phyloP scores from a whole-genome alignment of 2,113 vertebrate genomes.

The Oncorhynchus kisutch region DNA sequence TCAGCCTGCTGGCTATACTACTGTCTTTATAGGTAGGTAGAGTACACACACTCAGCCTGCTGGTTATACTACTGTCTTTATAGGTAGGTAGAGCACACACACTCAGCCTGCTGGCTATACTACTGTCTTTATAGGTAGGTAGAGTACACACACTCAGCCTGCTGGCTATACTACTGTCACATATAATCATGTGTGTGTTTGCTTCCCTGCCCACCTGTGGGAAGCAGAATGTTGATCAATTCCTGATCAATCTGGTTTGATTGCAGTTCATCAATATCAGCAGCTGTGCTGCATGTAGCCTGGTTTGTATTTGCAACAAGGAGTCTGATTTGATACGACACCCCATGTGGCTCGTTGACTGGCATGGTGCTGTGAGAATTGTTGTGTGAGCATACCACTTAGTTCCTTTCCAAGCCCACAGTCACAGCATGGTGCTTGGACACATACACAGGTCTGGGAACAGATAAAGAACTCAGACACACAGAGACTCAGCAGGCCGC shows the following conservation, averaged over 20 bases:
- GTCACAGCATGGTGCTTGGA: conserved; percentile 39
- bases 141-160: too few species aligned
- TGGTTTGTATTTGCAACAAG: background rate
- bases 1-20: too few species aligned
- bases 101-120: too few species aligned
- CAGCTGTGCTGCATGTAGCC: background rate
- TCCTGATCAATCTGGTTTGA: background rate
- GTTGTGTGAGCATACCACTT: background rate
- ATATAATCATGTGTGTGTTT: too few species aligned
- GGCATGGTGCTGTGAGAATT: background rate
- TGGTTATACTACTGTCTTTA: too few species aligned
- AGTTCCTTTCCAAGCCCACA: conserved; percentile 10
- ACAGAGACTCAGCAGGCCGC: conserved; percentile 15
- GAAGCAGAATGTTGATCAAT: background rate
- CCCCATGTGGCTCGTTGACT: background rate
- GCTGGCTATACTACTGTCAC: too few species aligned
- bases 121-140: too few species aligned
- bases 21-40: too few species aligned
- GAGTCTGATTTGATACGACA: too few species aligned
- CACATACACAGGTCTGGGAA: background rate
- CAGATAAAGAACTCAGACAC: background rate
- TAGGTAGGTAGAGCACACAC: too few species aligned
- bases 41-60: too few species aligned
- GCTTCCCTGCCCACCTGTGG: too few species aligned
- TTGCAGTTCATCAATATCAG: background rate